Evolutionary conservation across 1,140 invertebrate species (phyloP).

Genomic region (Brachionus plicatilis): DNA sequence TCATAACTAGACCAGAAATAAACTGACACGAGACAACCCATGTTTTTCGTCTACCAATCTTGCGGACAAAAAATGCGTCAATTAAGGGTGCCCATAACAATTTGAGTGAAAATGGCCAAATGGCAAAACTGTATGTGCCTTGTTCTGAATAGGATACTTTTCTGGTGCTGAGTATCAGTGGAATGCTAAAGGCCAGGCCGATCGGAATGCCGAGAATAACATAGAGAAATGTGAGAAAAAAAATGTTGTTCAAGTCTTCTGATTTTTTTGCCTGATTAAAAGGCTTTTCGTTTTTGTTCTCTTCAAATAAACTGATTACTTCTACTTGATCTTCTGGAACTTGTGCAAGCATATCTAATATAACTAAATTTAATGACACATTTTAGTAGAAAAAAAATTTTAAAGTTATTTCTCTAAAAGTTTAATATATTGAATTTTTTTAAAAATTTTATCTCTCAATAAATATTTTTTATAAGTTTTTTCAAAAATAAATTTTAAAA

Average conservation of each 20-base stretch:
- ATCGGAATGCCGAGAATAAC: constrained; percentile 85
- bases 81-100: constrained; percentile 95
- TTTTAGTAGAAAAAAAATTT: no score
- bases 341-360: no score
- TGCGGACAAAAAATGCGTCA: constrained; percentile 75
- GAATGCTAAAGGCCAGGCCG: constrained; percentile 82
- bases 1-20: background rate
- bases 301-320: no score
- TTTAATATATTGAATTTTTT: no score
- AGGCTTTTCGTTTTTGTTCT: no score
- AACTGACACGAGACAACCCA: constrained; percentile 61
- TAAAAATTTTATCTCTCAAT: no score
- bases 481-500: no score
- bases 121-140: constrained; percentile 93
- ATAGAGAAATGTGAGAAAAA: constrained; percentile 62
- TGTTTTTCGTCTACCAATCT: constrained; percentile 86
- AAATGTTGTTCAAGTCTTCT: background rate
- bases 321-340: no score
- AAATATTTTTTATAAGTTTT: no score
- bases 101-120: constrained; percentile 95
- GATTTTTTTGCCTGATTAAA: background rate
- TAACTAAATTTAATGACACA: no score
- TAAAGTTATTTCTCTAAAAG: no score
- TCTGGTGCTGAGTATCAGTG: constrained; percentile 70
- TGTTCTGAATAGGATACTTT: constrained; percentile 55